Evolutionary conservation across 2,113 vertebrate species (phyloP), one percentile per base, ranked within the genome.

Genomic region (Cricetomys ansorgei): DNA sequence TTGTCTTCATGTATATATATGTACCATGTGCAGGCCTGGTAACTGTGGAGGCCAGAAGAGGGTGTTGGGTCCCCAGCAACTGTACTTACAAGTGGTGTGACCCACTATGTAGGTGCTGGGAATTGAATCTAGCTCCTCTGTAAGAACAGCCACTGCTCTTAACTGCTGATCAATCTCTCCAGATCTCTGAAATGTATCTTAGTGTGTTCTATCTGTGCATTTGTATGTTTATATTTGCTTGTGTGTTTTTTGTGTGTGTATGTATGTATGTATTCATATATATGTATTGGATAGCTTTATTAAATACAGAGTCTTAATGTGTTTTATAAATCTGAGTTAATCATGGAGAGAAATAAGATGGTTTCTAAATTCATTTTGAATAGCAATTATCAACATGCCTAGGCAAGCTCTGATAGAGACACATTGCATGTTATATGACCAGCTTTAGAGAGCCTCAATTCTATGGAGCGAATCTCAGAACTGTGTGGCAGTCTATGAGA

Each of bases 401-500:
- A 89, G 45, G 23, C 50, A 57, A 91, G 16, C 17, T 48, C 57
- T 50, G 73, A 4, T 67, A 55, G 76, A 34, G 84, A 40, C 23
- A 65, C 23, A 73, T 86, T n/a, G 19, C 15, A 37, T 4, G 79
- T 83, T 70, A 29, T 9, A 50, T 77, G 1, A 23, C 2, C 57
- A 5, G 7, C 21, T 84, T 96, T 57, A 57, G 8, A 55, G 80
- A 27, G n/a, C 59, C 57, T 7, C 29, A 4, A 17, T 31, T 75
- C 34, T 48, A 5, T 8, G 48, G 1, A 64, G 50, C 19, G 45
- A 64, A 12, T 81, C 62, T 21, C 19, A 8, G 16, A 50, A 25
- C 2, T 15, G 40, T 29, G 9, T 25, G 27, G 12, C 10, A 0
- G 7, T 7, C 0, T 1, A 48, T 27, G 19, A 81, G 23, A 50